These are phyloP conservation scores for Trisateles emortualis DNA, from an alignment of 2,888 invertebrate genomes.

Conservation along the genomic window DNA sequence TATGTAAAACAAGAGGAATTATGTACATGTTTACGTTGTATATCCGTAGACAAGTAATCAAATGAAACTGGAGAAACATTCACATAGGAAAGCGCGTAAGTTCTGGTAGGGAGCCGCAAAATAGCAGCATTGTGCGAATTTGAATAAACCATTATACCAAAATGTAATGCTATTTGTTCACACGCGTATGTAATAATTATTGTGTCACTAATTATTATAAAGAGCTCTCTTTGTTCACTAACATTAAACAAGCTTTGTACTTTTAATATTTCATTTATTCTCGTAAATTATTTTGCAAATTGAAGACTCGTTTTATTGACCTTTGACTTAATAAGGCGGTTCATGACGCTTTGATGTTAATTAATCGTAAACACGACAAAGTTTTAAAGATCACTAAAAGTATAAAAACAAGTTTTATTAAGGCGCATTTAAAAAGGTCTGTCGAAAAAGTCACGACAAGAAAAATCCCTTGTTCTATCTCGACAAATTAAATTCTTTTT, in stretches of 20 bases:
- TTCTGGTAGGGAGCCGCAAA: conserved; percentile 4
- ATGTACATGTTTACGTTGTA: conserved; percentile 34
- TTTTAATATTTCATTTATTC: conserved; percentile 12
- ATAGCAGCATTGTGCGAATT: conserved; percentile 12
- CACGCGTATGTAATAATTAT: conserved; percentile 6
- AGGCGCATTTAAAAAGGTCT: conserved; percentile 15
- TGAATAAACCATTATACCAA: conserved; percentile 16
- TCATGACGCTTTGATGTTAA: conserved; percentile 2
- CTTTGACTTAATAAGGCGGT: conserved; percentile 1
- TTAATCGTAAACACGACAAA: conserved; percentile 5
- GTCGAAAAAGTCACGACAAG: conserved; percentile 36
- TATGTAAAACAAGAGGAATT: conserved; percentile 27
- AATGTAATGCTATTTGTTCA: conserved; percentile 15
- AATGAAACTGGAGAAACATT: conserved; percentile 20
- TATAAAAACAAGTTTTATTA: conserved; percentile 7
- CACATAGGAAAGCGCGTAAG: not conserved
- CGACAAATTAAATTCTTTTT: conserved; percentile 60
- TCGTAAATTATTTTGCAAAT: conserved; percentile 8
- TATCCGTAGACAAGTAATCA: conserved; percentile 24
- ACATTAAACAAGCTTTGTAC: conserved; percentile 14
- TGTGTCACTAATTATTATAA: conserved; percentile 22
- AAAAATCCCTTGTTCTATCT: conserved; percentile 40
- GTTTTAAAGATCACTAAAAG: conserved; percentile 3
- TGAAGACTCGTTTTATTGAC: conserved; percentile 14
- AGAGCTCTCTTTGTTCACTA: conserved; percentile 6